These are phyloP conservation scores for Sebastes oblongus DNA, from an alignment of 2,797 vertebrate species.

Conservation along the genomic window DNA sequence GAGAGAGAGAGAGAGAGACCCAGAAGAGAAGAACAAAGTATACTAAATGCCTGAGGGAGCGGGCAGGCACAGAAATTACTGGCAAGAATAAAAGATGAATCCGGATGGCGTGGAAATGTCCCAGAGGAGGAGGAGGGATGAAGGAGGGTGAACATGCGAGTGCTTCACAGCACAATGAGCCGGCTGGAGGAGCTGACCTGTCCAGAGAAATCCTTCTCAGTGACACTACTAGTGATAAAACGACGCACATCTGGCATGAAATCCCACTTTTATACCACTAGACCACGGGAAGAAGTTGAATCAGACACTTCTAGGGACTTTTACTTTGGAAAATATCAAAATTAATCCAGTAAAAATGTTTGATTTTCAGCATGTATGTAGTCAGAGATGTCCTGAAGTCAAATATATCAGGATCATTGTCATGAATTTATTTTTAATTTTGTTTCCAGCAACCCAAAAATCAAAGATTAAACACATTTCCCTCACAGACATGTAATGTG, in stretches of 20 bases:
- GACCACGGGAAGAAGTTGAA: too few relatives aligned
- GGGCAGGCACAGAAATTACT: slow-evolving; percentile 67
- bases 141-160: slow-evolving; percentile 47
- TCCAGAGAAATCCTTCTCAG: slow-evolving; percentile 4
- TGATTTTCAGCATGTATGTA: fast-evolving
- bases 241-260: slow-evolving; percentile 12
- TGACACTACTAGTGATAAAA: slow-evolving; percentile 22
- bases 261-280: too few relatives aligned
- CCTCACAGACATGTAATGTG: too few relatives aligned
- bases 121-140: slow-evolving; percentile 47
- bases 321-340: too few relatives aligned
- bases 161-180: slow-evolving; percentile 40
- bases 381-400: too few relatives aligned
- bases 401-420: too few relatives aligned
- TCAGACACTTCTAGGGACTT: too few relatives aligned
- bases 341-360: fast-evolving
- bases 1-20: too few relatives aligned
- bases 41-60: slow-evolving; percentile 63
- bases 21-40: slow-evolving; percentile 60
- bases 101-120: slow-evolving; percentile 48
- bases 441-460: too few relatives aligned
- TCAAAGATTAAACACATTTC: too few relatives aligned
- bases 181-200: slow-evolving; percentile 38
- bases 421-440: too few relatives aligned
- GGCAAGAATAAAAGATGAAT: slow-evolving; percentile 70